These are phyloP conservation scores for Brachionus koreanus DNA, from an alignment of 1,140 invertebrate species.

Conservation along the genomic window DNA sequence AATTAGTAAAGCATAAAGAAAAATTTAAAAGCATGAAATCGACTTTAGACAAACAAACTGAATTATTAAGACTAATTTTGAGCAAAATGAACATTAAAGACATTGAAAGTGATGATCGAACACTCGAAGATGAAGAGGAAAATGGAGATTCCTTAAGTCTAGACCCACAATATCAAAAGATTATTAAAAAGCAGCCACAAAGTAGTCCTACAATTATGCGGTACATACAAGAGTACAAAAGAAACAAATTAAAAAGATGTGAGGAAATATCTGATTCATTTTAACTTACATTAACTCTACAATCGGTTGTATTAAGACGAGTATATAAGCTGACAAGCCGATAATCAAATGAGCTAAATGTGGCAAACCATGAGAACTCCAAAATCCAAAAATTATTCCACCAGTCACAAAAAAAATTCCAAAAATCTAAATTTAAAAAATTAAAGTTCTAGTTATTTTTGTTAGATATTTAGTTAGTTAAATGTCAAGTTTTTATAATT, in stretches of 20 bases:
- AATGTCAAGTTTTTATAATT: neutral
- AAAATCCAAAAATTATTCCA: conserved; percentile 38
- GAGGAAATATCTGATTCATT: conserved; percentile 1
- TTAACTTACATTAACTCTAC: conserved; percentile 24
- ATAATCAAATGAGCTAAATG: conserved; percentile 34
- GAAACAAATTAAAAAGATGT: neutral
- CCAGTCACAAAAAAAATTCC: neutral
- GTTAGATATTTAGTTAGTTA: neutral
- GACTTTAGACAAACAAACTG: conserved; percentile 55
- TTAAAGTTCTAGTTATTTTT: neutral
- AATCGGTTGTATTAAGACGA: neutral
- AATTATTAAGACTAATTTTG: conserved; percentile 71
- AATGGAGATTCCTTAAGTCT: neutral
- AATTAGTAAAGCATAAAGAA: conserved; percentile 21
- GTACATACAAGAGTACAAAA: neutral
- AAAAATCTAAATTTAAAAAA: neutral
- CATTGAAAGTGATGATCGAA: conserved; percentile 67
- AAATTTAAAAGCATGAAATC: conserved; percentile 1
- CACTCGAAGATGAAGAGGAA: conserved; percentile 56
- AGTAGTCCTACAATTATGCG: neutral
- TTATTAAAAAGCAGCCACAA: neutral
- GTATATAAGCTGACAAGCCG: neutral
- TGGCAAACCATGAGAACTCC: conserved; percentile 28
- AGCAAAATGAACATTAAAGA: conserved; percentile 84
- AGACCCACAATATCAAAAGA: neutral